These are phyloP conservation scores for Noturus placidus DNA, from an alignment of 2,113 vertebrate species.

Conservation along the genomic window DNA sequence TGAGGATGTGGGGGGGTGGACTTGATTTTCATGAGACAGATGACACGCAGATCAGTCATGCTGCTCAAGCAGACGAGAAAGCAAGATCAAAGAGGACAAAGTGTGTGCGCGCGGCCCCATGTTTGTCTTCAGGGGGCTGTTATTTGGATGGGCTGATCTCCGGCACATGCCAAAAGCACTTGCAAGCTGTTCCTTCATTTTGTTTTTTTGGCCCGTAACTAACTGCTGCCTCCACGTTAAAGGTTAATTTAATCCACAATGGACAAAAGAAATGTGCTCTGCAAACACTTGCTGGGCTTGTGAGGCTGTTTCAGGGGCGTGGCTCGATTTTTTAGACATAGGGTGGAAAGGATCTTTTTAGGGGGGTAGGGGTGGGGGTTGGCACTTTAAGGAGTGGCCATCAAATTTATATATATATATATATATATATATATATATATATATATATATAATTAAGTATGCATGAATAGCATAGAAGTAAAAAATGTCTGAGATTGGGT, in stretches of 20 bases:
- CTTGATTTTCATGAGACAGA: conserved; percentile 49
- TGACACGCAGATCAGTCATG: conserved; percentile 52
- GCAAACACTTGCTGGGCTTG: conserved; percentile 3
- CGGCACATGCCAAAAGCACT: conserved; percentile 51
- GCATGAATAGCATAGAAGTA: not conserved
- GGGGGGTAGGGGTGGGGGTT: not conserved
- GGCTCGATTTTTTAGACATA: not conserved
- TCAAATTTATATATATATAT: not conserved
- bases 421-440: no score
- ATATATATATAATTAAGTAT: not conserved
- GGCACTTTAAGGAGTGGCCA: not conserved
- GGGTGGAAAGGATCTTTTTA: not conserved
- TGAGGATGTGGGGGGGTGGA: not conserved
- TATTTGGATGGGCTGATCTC: conserved; percentile 49
- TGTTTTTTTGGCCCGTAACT: conserved; percentile 23
- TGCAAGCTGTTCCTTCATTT: conserved; percentile 51
- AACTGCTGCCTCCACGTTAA: conserved; percentile 35
- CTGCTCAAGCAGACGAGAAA: conserved; percentile 46
- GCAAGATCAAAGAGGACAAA: conserved; percentile 51
- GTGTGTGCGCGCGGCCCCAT: conserved; percentile 28
- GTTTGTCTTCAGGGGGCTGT: conserved; percentile 47
- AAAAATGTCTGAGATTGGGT: not conserved
- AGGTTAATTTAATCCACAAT: conserved; percentile 26
- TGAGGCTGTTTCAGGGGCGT: conserved; percentile 12
- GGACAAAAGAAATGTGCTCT: conserved; percentile 14